phyloP scores from a whole-genome alignment of 2,113 vertebrate species.

The Hipposideros armiger region DNA sequence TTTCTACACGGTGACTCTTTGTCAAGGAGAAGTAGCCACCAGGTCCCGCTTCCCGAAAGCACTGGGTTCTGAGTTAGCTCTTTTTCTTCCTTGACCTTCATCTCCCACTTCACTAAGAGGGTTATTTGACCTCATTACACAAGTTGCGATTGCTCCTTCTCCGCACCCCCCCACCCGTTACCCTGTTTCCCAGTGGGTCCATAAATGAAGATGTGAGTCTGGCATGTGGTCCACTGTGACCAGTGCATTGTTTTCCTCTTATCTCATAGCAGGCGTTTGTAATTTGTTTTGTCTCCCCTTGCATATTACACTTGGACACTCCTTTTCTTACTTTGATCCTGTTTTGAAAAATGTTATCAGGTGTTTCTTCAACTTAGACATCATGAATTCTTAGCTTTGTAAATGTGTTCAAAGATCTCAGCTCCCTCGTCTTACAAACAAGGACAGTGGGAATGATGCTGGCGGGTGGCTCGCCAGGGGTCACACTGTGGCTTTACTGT shows the following conservation, averaged over 20 bases:
- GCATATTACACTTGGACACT: background rate
- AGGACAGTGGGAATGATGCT: rapidly evolving
- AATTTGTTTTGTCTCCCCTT: background rate
- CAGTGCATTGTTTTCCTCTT: background rate
- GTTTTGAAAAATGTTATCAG: background rate
- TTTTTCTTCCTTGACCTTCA: background rate
- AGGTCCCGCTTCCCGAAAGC: background rate
- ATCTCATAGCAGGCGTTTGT: no score
- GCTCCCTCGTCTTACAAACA: background rate
- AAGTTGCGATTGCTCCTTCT: background rate
- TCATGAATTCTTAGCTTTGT: background rate
- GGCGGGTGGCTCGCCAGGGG: rapidly evolving
- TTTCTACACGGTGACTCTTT: no score
- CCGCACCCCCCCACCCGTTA: rapidly evolving
- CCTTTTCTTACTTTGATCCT: background rate
- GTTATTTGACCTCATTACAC: background rate
- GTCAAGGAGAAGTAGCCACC: background rate
- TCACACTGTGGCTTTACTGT: background rate
- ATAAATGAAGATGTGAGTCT: rapidly evolving
- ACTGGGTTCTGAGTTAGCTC: no score
- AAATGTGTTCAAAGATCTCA: background rate
- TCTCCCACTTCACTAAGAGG: background rate
- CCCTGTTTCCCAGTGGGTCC: background rate
- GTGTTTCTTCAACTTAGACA: background rate
- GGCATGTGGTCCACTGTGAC: background rate